A percentile compares a stretch with the other conserved stretches of the same genome.
These are phyloP conservation scores for Cistogaster globosa DNA, from an alignment of 2,888 invertebrate species.

Conservation along the genomic window DNA sequence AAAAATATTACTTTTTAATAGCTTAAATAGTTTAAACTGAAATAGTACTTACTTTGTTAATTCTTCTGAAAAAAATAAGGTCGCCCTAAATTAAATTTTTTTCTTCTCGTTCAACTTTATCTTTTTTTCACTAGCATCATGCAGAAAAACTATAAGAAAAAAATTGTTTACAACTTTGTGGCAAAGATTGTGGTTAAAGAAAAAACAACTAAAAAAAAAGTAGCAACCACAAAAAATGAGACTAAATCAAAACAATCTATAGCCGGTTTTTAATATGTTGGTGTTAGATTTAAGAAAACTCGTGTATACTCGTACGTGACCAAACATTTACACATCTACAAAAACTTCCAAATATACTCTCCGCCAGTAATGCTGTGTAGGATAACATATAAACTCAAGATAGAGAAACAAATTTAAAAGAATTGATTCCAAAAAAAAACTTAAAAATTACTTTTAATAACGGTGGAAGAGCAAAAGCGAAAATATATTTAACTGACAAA, in stretches of 20 bases:
- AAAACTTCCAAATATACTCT: background rate
- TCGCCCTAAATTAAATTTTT: conserved; percentile 50
- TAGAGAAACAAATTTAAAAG: too few species aligned
- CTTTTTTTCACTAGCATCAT: conserved; percentile 41
- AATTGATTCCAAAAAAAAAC: too few species aligned
- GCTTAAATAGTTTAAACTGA: too few species aligned
- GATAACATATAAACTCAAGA: too few species aligned
- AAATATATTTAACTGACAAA: too few species aligned
- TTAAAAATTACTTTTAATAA: too few species aligned
- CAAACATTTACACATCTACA: background rate
- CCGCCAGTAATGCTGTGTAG: too few species aligned
- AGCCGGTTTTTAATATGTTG: conserved; percentile 60
- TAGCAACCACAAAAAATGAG: conserved; percentile 42
- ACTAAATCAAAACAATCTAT: conserved; percentile 63
- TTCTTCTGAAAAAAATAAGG: conserved; percentile 14
- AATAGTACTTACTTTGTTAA: too few species aligned
- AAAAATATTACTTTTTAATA: too few species aligned
- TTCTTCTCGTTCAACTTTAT: conserved; percentile 43
- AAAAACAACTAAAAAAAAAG: conserved; percentile 17
- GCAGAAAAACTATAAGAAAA: conserved; percentile 61
- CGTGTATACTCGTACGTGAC: background rate
- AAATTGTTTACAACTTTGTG: conserved; percentile 70
- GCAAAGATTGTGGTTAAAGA: conserved; percentile 63
- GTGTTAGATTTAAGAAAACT: conserved; percentile 60
- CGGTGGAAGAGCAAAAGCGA: too few species aligned